Base-by-base conservation (phyloP, 2,888 invertebrate genomes). In the Syrista parreyssii region DNA sequence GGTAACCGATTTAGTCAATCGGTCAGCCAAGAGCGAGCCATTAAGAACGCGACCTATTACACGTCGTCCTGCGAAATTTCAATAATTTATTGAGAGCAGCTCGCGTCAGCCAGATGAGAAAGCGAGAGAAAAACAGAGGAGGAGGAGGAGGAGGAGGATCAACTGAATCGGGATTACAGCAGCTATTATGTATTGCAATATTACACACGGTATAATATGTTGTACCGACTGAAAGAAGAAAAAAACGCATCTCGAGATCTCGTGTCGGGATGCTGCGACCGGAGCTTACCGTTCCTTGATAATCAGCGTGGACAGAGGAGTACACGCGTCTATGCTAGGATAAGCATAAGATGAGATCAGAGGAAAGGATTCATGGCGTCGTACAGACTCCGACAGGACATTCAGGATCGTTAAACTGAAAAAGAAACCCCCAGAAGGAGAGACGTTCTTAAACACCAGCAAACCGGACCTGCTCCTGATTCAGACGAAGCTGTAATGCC, bases 271-370 rank as follows among this genome's bases (percentile, higher is more conserved):
- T 32, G 69, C 69, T 30, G 69, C 69, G 31, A 69, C 73, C 80
- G 78, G 82, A 83, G 85, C 84, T 87, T 85, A 87, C 83, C 84
- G 82, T 83, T 85, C 86, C 87, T 87, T 87, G 86, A 87, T 87
- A 87, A 87, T 87, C 87, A 86, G 82, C 86, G 84, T 84, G 84
- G 87, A 87, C 85, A 86, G 15, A 86, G 84, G 81, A 84, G 82
- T 85, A 83, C 85, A 85, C 81, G 85, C 82, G 84, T 82, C 82
- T 84, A 79, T 79, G 81, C 79, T 80, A 84, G 82, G 82, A 83
- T 85, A 80, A 82, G 79, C 76, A 75, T 71, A 33, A 68, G 34
- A 76, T 31, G 68, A 76, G 68, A 68, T 11, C 9, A 33, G 71
- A 72, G 33, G n/a, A 40, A 71, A 40, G 71, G 36, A 72, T 40